Percentiles rank a stretch among this genome's conserved stretches.
phyloP scores from a whole-genome alignment of 2,113 vertebrate species.

The Ageneiosus marmoratus region DNA sequence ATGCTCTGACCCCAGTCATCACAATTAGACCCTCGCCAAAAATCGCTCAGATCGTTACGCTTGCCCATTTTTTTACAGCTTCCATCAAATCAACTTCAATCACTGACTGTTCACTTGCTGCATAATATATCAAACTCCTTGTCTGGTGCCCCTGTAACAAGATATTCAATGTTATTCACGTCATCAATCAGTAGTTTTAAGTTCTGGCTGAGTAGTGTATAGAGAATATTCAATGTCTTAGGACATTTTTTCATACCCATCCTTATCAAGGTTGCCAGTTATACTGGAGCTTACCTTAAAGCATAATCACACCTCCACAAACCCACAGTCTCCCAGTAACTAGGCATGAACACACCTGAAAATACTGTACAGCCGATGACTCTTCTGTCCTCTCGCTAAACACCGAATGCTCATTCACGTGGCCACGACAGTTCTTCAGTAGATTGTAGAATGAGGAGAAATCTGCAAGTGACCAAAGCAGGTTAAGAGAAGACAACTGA shows the following conservation, averaged over 20 bases:
- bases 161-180: no score
- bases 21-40: no score
- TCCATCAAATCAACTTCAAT: no score
- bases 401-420: conserved; percentile 80
- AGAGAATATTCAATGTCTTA: no score
- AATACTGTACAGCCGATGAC: conserved; percentile 96
- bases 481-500: not conserved
- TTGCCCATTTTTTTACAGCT: no score
- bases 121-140: no score
- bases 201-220: no score
- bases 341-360: conserved; percentile 80
- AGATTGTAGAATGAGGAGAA: conserved; percentile 96
- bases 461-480: conserved; percentile 68
- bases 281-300: not conserved
- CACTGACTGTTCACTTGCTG: no score
- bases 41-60: no score
- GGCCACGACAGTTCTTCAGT: conserved; percentile 87
- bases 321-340: not conserved
- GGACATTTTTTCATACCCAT: not conserved
- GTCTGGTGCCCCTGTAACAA: no score
- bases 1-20: no score
- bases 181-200: no score
- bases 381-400: conserved; percentile 95
- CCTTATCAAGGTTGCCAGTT: not conserved
- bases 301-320: not conserved